Evolutionary conservation across 2,113 vertebrate genomes (phyloP), one percentile per base, ranked within the genome.

Genomic region (Scortum barcoo): DNA sequence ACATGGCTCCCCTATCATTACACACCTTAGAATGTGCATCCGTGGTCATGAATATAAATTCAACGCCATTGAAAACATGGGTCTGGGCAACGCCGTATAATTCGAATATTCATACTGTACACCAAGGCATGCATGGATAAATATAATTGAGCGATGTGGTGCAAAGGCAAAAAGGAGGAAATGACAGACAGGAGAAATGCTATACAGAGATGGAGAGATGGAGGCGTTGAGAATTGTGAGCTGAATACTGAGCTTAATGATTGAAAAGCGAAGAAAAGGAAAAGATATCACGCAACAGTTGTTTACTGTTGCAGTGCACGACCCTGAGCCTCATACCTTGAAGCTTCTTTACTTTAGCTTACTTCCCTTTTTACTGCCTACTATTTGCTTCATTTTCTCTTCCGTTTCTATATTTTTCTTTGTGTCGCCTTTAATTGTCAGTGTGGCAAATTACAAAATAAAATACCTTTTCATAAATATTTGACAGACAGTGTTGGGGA

Each of bases 81-180:
- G 17, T 76, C 75, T 62, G 67, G 42, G 70, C 77, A 83, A 74
- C 48, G 65, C 61, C 68, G n/a, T 57, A 70, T 85, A 76, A 91
- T 85, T 86, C 72, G 85, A 83, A 88, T 86, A 90, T 89, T 90
- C 80, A 83, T 79, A 81, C 83, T 83, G 81, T 88, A 88, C 71
- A 61, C 56, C 42, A 36, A 75, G 88, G 48, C 72, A 76, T 80
- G 88, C 81, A 76, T 86, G 87, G 89, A 86, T 83, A 83, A 88
- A 89, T 89, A 83, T 87, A 88, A 86, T 71, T 81, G 78, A 86
- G 75, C 38, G 44, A 77, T 48, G 44, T 36, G 70, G 75, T 57
- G 76, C 69, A 85, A 84, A 80, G 54, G 70, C 78, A 84, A 65
- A 75, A 68, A 72, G 77, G 65, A 86, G 72, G 76, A 84, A 83